phyloP scores from a whole-genome alignment of 37 sponge, comb jelly and placozoan species.

The Spongilla lacustris region DNA sequence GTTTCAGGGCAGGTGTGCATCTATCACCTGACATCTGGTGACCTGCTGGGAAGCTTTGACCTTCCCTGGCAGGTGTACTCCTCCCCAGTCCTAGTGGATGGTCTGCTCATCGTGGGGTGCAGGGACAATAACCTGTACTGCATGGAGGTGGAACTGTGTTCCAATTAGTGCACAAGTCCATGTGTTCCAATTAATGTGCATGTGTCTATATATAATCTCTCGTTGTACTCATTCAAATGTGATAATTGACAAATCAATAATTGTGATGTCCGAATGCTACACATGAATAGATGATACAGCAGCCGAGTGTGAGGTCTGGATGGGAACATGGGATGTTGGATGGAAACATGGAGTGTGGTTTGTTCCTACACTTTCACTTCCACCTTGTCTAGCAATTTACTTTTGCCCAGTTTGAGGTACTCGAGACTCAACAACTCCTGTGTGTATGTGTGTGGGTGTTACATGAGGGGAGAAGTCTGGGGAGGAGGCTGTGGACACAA shows the following conservation, averaged over 20 bases:
- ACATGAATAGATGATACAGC: not conserved
- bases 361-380: not conserved
- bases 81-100: constrained; percentile 74
- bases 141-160: constrained; percentile 21
- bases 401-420: not conserved
- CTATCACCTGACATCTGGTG: constrained; percentile 23
- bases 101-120: constrained; percentile 76
- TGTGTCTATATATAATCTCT: constrained; percentile 5
- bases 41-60: not conserved
- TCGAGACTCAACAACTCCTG: not conserved
- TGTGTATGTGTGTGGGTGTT: not conserved
- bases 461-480: not conserved
- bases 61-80: constrained; percentile 83
- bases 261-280: too few relatives aligned
- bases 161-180: not conserved
- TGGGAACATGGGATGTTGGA: not conserved
- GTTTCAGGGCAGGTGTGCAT: constrained; percentile 47
- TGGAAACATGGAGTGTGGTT: too few relatives aligned
- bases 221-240: too few relatives aligned
- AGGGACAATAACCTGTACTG: constrained; percentile 79
- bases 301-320: not conserved
- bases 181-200: not conserved
- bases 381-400: not conserved
- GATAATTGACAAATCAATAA: too few relatives aligned
- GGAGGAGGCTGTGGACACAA: not conserved